Percentiles rank a stretch among this genome's conserved stretches.
Evolutionary conservation across 2,888 invertebrate genomes (phyloP).

Genomic region (Meandrusa payeni): DNA sequence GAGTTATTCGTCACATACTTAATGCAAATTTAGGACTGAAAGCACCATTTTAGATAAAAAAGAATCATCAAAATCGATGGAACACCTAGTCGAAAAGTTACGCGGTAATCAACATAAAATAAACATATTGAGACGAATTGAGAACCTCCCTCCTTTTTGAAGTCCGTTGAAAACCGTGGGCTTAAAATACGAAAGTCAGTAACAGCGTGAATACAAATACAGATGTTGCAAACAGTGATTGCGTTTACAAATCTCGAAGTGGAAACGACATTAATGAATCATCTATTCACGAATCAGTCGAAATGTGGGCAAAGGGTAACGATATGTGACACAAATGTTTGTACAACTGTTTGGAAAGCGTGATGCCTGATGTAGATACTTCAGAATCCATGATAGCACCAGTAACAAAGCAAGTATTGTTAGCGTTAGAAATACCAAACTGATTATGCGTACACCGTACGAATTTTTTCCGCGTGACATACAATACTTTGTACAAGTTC

Average conservation of each 20-base stretch:
- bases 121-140: too few species aligned
- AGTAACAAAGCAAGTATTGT: conserved; percentile 12
- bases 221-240: not conserved
- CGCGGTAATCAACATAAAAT: too few species aligned
- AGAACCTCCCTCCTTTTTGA: too few species aligned
- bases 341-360: conserved; percentile 11
- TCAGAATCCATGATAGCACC: conserved; percentile 13
- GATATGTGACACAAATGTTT: conserved; percentile 7
- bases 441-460: conserved; percentile 15
- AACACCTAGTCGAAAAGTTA: too few species aligned
- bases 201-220: too few species aligned
- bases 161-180: too few species aligned
- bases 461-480: conserved; percentile 17
- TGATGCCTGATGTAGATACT: conserved; percentile 4
- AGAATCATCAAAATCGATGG: too few species aligned
- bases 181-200: too few species aligned
- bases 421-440: conserved; percentile 23
- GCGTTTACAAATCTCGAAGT: not conserved
- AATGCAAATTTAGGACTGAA: too few species aligned
- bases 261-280: conserved; percentile 1
- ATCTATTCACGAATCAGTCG: conserved; percentile 5
- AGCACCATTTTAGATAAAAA: too few species aligned
- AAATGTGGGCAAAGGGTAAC: conserved; percentile 12
- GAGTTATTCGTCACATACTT: too few species aligned
- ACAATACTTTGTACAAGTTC: conserved; percentile 12